These are phyloP conservation scores for Himantopus leucocephalus DNA, from an alignment of 2,113 vertebrate genomes.

Conservation along the genomic window DNA sequence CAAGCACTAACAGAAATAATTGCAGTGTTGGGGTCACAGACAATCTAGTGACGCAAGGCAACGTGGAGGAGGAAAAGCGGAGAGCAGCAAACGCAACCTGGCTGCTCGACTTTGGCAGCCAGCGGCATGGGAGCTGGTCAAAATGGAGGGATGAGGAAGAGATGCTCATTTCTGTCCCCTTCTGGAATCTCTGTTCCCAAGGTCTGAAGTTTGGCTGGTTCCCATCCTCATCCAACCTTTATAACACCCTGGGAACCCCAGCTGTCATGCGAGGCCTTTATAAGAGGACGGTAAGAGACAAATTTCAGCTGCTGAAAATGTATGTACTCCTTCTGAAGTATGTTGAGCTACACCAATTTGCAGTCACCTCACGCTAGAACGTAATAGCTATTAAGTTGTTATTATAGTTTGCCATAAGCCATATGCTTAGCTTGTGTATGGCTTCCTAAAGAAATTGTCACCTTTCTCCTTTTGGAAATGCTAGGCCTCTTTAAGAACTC, in stretches of 20 bases:
- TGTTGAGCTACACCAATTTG: neutral
- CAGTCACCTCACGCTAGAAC: neutral
- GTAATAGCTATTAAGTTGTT: neutral
- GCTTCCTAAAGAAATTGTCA: neutral
- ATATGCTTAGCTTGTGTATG: neutral
- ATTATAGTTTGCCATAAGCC: neutral
- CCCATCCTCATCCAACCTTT: rapidly evolving
- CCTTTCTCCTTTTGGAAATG: neutral
- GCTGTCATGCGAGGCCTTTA: neutral
- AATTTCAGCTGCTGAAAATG: neutral
- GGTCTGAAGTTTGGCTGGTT: neutral
- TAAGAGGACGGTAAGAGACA: neutral
- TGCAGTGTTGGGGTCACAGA: neutral
- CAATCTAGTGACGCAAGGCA: neutral
- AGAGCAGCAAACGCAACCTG: neutral
- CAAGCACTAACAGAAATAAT: neutral
- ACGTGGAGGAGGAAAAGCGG: neutral
- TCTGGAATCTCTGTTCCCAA: neutral
- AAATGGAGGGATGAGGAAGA: neutral
- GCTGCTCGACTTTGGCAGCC: neutral
- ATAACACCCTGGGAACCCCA: neutral
- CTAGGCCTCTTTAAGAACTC: neutral
- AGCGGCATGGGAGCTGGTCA: neutral
- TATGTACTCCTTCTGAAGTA: neutral
- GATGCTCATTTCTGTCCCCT: neutral